phyloP scores from a whole-genome alignment of 2,888 invertebrate species.

The Drosophila gaucha region DNA sequence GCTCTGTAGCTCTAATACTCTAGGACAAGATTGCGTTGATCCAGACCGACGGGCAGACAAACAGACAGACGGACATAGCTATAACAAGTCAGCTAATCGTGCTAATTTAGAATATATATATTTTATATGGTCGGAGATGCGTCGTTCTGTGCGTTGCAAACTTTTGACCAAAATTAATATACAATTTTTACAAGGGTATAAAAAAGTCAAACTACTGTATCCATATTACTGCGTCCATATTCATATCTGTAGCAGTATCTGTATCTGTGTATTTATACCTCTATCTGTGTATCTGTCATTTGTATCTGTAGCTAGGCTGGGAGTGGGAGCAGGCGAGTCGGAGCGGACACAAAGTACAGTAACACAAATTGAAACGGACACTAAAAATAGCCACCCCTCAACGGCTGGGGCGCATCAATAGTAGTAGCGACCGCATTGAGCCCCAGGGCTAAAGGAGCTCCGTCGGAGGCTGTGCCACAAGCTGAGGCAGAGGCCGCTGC shows the following conservation, averaged over 20 bases:
- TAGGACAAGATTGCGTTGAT: too few relatives aligned
- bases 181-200: neutral
- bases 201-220: neutral
- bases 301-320: constrained; percentile 4
- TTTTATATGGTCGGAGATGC: too few relatives aligned
- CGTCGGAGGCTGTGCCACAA: constrained; percentile 5
- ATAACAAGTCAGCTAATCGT: too few relatives aligned
- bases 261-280: constrained; percentile 5
- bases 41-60: too few relatives aligned
- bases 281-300: neutral
- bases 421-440: constrained; percentile 26
- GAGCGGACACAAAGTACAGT: constrained; percentile 67
- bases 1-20: too few relatives aligned
- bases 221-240: constrained; percentile 2
- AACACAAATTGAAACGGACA: constrained; percentile 77
- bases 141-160: too few relatives aligned
- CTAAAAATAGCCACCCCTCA: constrained; percentile 83
- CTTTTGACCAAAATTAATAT: too few relatives aligned
- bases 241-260: neutral
- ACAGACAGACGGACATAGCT: too few relatives aligned
- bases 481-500: constrained; percentile 11
- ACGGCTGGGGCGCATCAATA: constrained; percentile 75
- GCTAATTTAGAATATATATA: too few relatives aligned
- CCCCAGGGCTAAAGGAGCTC: constrained; percentile 14
- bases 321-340: constrained; percentile 21